A percentile compares a stretch with the other conserved stretches of the same genome.
Evolutionary conservation across 2,113 vertebrate genomes (phyloP).

Genomic region (Melanotaenia duboulayi): DNA sequence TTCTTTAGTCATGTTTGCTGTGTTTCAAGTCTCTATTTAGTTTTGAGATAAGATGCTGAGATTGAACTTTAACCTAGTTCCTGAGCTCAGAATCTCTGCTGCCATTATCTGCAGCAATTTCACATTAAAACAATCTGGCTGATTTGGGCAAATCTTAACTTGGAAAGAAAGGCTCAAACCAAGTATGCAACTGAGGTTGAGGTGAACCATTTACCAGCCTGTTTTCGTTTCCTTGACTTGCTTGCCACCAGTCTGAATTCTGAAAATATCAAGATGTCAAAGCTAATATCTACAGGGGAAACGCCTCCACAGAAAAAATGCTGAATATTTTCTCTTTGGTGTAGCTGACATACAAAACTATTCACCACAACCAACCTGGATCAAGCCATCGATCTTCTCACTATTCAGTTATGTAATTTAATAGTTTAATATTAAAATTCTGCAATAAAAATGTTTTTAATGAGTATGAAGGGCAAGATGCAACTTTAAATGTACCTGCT

Average conservation of each 20-base stretch:
- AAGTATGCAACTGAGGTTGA: neutral
- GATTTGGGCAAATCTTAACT: neutral
- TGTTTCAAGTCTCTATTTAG: slow-evolving; percentile 25
- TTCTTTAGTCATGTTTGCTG: slow-evolving; percentile 12
- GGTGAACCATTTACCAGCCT: neutral
- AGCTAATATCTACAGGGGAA: neutral
- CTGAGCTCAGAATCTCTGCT: neutral
- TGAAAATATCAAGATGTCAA: slow-evolving; percentile 7
- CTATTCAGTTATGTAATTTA: no score
- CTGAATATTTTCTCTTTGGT: no score
- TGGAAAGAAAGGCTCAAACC: neutral
- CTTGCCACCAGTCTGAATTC: slow-evolving; percentile 4
- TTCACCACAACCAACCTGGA: no score
- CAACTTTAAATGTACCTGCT: no score
- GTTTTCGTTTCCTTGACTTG: neutral
- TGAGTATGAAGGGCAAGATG: no score
- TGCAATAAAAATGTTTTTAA: neutral
- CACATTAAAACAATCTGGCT: neutral
- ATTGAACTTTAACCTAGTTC: neutral
- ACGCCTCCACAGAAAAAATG: no score
- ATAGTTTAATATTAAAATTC: no score
- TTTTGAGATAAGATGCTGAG: slow-evolving; percentile 1
- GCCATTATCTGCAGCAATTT: neutral
- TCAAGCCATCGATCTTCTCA: neutral
- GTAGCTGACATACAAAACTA: no score